Base-by-base conservation (phyloP, 2,113 vertebrate species). In the Mirza zaza region DNA sequence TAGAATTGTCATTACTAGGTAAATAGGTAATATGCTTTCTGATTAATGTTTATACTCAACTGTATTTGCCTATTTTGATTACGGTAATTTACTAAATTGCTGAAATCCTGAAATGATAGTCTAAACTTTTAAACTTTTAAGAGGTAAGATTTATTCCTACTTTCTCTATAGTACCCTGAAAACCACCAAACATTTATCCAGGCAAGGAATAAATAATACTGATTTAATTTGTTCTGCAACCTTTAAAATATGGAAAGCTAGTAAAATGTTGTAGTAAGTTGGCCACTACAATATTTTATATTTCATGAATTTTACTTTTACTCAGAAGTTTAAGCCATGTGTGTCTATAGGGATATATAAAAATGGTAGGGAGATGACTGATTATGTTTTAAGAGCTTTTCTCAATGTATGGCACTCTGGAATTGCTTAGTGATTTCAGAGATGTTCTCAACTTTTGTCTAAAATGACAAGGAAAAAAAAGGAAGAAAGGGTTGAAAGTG, bases 371-470 rank as follows among this genome's bases (percentile, higher is more conserved):
- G 27, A 95, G 32, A 34, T 90, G 86, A 55, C 23, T 86, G 85
- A 25, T 55, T 75, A 32, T 85, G 86, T 88, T 90, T n/a, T 84
- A 52, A 87, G 45, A 39, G 34, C 42, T 92, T 77, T 97, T 48
- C 45, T 77, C 23, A 45, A 2, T 87, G 48, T 36, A 36, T 17
- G 20, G 42, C 39, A n/a, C 76, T 55, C n/a, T 95, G 48, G 39
- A 96, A 92, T 81, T 95, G 50, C 61, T 83, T 87, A 86, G 55
- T 59, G 36, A 84, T 92, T 94, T 85, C n/a, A 92, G 76, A 97
- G 59, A 75, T 45, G 5, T 94, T 87, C 29, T 79, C 61, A 81
- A 21, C 42, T 87, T 81, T 79, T 84, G 36, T 90, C 63, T 93
- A 68, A 95, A 80, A 91, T 25, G 39, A 18, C 48, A 45, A 45